Percentiles rank a stretch among this genome's conserved stretches.
These are phyloP conservation scores for Origma solitaria DNA, from an alignment of 2,113 vertebrate species.

Conservation along the genomic window DNA sequence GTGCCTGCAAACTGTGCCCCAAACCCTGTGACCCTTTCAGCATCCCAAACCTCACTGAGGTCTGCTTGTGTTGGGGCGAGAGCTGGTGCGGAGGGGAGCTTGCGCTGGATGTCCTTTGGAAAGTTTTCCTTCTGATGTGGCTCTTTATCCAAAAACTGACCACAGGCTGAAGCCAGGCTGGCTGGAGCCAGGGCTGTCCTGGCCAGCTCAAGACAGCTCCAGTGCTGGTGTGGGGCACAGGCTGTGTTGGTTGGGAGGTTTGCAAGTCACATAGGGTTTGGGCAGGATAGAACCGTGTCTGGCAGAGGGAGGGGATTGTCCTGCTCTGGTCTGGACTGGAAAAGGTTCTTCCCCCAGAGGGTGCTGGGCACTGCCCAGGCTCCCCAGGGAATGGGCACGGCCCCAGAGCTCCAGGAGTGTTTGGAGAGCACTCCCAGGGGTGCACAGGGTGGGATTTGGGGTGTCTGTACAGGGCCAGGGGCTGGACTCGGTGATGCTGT, in stretches of 20 bases:
- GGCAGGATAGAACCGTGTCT: neutral
- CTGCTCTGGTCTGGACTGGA: neutral
- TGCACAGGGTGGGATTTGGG: neutral
- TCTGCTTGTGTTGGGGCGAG: neutral
- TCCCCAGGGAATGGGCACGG: neutral
- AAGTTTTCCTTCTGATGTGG: neutral
- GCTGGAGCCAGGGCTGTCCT: neutral
- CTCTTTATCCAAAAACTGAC: neutral
- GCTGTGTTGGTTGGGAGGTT: neutral
- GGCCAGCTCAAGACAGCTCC: accelerated
- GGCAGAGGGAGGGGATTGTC: neutral
- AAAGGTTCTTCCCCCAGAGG: neutral
- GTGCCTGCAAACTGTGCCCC: neutral
- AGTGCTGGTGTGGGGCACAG: neutral
- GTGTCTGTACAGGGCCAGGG: neutral
- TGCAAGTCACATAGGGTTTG: too few relatives aligned
- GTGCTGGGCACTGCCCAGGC: neutral
- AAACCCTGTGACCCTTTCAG: neutral
- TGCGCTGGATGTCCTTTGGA: neutral
- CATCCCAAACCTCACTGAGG: neutral
- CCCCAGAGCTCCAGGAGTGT: neutral
- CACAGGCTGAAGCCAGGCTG: neutral
- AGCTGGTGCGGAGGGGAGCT: neutral
- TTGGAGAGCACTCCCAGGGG: accelerated
- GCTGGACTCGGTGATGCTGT: accelerated